Base-by-base conservation (phyloP, 2,888 invertebrate species). In the Cynaeus angustus region DNA sequence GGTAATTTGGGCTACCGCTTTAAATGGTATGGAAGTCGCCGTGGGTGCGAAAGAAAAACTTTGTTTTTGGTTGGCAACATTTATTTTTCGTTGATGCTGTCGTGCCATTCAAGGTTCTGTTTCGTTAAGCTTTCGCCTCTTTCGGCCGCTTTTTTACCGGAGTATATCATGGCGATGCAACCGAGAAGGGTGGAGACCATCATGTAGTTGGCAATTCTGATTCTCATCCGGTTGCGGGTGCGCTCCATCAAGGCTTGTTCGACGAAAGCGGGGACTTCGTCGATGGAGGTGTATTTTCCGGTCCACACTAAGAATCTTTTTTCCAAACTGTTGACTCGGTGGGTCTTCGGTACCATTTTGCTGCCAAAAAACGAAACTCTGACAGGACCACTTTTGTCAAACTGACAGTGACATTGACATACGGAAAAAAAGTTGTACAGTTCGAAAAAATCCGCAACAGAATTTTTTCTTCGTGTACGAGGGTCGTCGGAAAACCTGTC, bases 291-390 rank as follows among this genome's bases (percentile, higher is more conserved):
- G 82, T 88, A 95, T 82, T 91, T 93, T 75, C 93, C 93, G 37
- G 91, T 90, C 93, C 93, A 94, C 0, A 94, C 93, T 41, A 95
- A 85, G 74, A 94, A 87, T 71, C 85, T 87, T 81, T 88, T 92
- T 76, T 94, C 93, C 41, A 87, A 81, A 2, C 9, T n/a, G 33
- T 33, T 33, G 3, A 33, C 33, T 33, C 33, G 7, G 33, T 33
- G 33, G n/a, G 33, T n/a, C 14, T 46, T 46, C 14, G 46, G 9
- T 13, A 46, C 46, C 5, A 46, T 9, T 6, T 33, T 33, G 33
- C 28, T 38, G 38, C n/a, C n/a, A n/a, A n/a, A n/a, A n/a, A n/a
- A n/a, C n/a, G n/a, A n/a, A n/a, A n/a, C n/a, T n/a, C n/a, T n/a
- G n/a, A n/a, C n/a, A n/a, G n/a, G n/a, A n/a, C n/a, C n/a, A n/a